Base-by-base conservation (phyloP, 2,113 vertebrate genomes). In the Phrynosoma blainvillii region DNA sequence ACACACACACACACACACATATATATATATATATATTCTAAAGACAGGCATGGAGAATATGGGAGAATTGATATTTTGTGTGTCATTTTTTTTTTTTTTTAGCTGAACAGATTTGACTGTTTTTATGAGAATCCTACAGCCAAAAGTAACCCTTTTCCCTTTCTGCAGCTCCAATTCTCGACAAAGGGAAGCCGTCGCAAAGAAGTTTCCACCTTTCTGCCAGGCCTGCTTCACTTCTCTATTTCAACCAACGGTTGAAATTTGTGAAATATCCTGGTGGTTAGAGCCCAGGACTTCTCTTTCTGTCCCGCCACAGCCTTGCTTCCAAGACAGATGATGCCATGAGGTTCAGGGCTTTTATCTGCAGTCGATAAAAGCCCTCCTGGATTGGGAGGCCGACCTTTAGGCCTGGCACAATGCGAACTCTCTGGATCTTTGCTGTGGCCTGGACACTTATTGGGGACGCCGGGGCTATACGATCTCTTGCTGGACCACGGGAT, bases 241-340 rank as follows among this genome's bases (percentile, higher is more conserved):
- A 82, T 89, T 86, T 89, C 47, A 2, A 20, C 73, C 71, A 86
- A 89, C 88, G 84, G 71, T 62, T 42, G 71, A 30, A 59, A 4
- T 81, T 86, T 86, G 79, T 27, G 62, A 86, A 76, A 89, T n/a
- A 70, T 59, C 78, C 84, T 85, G 20, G 56, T 65, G 54, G 79
- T 65, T 65, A 54, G 54, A 25, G n/a, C n/a, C 5, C 21, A 21
- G n/a, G 32, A 8, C 56, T 42, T 77, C 32, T 40, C 23, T 75
- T 25, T 11, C 27, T 16, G 59, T 16, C 36, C 25, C 27, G 4
- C 59, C 32, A 30, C 27, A 21, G 36, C 3, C 20, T 30, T 27
- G 47, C 76, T 6, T 52, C 30, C 12, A 10, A 2, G 42, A 68
- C 3, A 25, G 11, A 5, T 1, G 4, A 71, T 78, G 84, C 84